phyloP scores from a whole-genome alignment of 2,888 invertebrate species.

The Erannis defoliaria region DNA sequence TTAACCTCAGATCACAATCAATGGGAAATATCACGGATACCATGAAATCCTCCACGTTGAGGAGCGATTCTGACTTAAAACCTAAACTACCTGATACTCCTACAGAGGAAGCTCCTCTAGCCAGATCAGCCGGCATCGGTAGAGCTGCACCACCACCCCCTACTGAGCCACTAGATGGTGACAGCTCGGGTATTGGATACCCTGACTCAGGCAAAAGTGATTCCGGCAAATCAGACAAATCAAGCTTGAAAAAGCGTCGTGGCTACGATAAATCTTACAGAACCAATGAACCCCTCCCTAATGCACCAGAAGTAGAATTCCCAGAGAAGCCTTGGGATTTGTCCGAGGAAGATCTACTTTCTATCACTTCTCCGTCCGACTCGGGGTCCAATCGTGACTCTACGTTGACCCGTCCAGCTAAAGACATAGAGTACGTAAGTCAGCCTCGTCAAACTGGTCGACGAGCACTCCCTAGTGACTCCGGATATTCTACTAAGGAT shows the following conservation, averaged over 20 bases:
- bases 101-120: conserved; percentile 69
- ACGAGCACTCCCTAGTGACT: conserved; percentile 83
- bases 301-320: conserved; percentile 92
- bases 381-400: conserved; percentile 87
- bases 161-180: conserved; percentile 71
- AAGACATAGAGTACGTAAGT: conserved; percentile 88
- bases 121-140: conserved; percentile 53
- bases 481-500: conserved; percentile 79
- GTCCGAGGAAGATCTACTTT: conserved; percentile 88
- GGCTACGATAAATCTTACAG: conserved; percentile 94
- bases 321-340: conserved; percentile 93
- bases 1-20: conserved; percentile 83
- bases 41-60: conserved; percentile 76
- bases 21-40: conserved; percentile 85
- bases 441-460: conserved; percentile 87
- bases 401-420: conserved; percentile 85
- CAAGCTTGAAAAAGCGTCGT: conserved; percentile 87
- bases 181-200: conserved; percentile 83
- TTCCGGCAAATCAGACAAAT: conserved; percentile 82
- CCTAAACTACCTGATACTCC: conserved; percentile 71
- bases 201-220: conserved; percentile 84
- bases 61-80: conserved; percentile 72
- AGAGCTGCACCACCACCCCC: conserved; percentile 71
- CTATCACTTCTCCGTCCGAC: conserved; percentile 85
- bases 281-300: conserved; percentile 93